A percentile compares a stretch with the other conserved stretches of the same genome.
These are phyloP conservation scores for Trachelus stipa DNA, from an alignment of 2,888 invertebrate genomes.

Conservation along the genomic window DNA sequence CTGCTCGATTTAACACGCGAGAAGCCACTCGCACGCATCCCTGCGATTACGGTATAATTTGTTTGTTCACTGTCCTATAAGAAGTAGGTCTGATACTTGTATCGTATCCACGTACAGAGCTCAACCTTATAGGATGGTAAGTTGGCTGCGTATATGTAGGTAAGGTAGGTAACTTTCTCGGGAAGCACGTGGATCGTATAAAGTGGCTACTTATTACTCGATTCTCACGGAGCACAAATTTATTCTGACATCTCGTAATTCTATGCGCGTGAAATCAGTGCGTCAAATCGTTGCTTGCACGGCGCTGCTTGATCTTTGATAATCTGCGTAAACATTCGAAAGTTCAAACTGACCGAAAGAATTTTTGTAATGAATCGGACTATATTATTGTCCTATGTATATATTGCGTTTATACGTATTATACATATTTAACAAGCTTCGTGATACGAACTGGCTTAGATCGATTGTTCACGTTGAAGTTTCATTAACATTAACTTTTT, in stretches of 20 bases:
- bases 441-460: neutral
- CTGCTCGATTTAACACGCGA: neutral
- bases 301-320: constrained; percentile 24
- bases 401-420: neutral
- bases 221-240: neutral
- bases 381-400: neutral
- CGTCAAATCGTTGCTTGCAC: neutral
- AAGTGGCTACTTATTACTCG: neutral
- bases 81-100: neutral
- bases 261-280: neutral
- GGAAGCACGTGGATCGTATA: neutral
- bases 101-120: neutral
- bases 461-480: neutral
- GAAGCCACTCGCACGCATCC: neutral
- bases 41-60: neutral
- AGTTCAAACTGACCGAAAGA: constrained; percentile 21
- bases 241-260: neutral
- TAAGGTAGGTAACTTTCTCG: neutral
- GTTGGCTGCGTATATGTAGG: neutral
- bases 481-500: neutral
- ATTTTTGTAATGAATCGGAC: neutral
- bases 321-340: constrained; percentile 31
- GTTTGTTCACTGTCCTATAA: neutral
- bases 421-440: neutral
- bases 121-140: neutral